Base-by-base conservation (phyloP, 2,888 invertebrate species). In the Zygogramma bicolorata region DNA sequence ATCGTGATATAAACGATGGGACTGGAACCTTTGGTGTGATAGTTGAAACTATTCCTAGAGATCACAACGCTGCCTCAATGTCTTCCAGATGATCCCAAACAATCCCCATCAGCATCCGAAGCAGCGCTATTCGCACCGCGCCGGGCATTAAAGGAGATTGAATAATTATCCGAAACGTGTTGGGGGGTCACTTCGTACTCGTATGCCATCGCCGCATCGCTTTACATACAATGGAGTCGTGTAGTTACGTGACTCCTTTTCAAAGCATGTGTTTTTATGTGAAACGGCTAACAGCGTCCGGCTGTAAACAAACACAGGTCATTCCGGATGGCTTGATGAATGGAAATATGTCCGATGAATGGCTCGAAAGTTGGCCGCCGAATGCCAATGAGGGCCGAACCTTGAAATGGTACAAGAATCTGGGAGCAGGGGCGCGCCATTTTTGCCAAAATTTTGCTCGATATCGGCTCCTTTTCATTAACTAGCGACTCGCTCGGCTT, bases 181-280 rank as follows among this genome's bases (percentile, higher is more conserved):
- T 86, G 86, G 85, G 86, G 84, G 86, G 86, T 85, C 86, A 85
- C 77, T 72, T 75, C 74, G 71, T 69, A 76, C 78, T 80, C 79
- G 79, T 80, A 82, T 81, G 83, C 83, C 75, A 79, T 81, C 77
- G 81, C 80, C 80, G 83, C 80, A 77, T 82, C 78, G 84, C 83
- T 86, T 86, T 85, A 85, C 86, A 86, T 86, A 86, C 86, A 86
- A 86, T 85, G 84, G 85, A 82, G 80, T 81, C 84, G 83, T 82
- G 84, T 84, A 77, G 81, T 82, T 85, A 86, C 85, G 86, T 85
- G 86, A 86, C 84, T 84, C 80, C 81, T 80, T 83, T 85, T 81
- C 81, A 79, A 85, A 85, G 84, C 84, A 82, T 81, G 78, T 82
- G 83, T 84, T 84, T 86, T 83, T 85, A 81, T 83, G 77, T 80